Evolutionary conservation across 2,888 invertebrate genomes (phyloP).

Genomic region (Sphaerophoria taeniata): DNA sequence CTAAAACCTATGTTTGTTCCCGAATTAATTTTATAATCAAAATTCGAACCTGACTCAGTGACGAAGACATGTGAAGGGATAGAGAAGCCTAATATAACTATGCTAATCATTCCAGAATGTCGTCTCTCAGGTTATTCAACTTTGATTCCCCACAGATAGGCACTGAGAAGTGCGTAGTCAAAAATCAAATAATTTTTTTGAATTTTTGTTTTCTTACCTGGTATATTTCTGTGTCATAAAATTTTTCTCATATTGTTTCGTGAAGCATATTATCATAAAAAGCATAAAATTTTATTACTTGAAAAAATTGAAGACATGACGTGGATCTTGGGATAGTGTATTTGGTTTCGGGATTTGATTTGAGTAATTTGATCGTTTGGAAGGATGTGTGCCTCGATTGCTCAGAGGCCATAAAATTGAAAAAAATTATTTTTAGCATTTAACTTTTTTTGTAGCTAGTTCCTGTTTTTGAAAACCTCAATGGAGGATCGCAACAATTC

Average conservation of each 20-base stretch:
- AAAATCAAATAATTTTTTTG: slow-evolving; percentile 8
- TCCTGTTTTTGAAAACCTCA: no score
- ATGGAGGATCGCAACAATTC: not conserved
- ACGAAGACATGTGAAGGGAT: slow-evolving; percentile 37
- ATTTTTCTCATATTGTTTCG: slow-evolving; percentile 57
- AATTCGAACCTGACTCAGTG: slow-evolving; percentile 58
- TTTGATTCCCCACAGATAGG: slow-evolving; percentile 1
- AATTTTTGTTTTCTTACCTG: slow-evolving; percentile 2
- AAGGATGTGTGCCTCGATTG: slow-evolving; percentile 52
- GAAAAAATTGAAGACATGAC: not conserved
- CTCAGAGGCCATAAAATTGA: slow-evolving; percentile 29
- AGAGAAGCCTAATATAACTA: slow-evolving; percentile 2
- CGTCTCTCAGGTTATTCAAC: slow-evolving; percentile 66
- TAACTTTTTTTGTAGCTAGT: no score
- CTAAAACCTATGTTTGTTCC: slow-evolving; percentile 15
- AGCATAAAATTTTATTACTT: slow-evolving; percentile 40
- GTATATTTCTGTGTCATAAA: slow-evolving; percentile 1
- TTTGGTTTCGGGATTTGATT: slow-evolving; percentile 20
- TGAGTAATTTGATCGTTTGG: slow-evolving; percentile 46
- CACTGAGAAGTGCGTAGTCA: not conserved
- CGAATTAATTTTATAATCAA: slow-evolving; percentile 63
- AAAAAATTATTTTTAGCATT: not conserved
- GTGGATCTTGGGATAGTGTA: not conserved
- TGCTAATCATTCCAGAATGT: slow-evolving; percentile 64
- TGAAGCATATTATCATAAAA: slow-evolving; percentile 69